Evolutionary conservation across 2,888 invertebrate genomes (phyloP), one percentile per base, ranked within the genome.

Genomic region (Amaurobius ferox): DNA sequence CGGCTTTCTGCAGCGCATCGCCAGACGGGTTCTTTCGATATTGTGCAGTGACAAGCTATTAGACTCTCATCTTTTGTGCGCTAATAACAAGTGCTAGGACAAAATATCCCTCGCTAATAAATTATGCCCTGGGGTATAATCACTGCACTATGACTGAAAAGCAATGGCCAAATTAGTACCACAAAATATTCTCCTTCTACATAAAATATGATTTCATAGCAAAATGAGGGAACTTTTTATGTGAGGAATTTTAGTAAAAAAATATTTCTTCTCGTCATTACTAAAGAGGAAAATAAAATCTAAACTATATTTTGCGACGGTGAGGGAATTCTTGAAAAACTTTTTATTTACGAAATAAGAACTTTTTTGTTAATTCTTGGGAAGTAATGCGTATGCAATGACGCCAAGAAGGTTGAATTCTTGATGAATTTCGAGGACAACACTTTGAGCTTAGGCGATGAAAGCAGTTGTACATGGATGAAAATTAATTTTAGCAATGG

Each of bases 21-120:
- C 23, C 19, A 23, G 55, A 55, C 19, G 19, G 55, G 55, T 55
- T 16, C 23, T 55, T 55, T 55, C 23, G 39, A 35, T 48, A 70
- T 13, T 76, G 81, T 83, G 81, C 83, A 76, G 39, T 70, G 70
- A 55, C 48, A 28, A 39, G 23, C 81, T 83, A 76, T 83, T 64
- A 48, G 26, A 72, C 29, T 83, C 32, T 48, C 13, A 35, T 66
- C 55, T 62, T 76, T 83, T 85, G 83, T 85, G 83, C 83, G 83
- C 83, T 77, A 85, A 72, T 85, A 85, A 85, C 83, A 77, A 66
- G 83, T 85, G 83, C 83, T 72, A 78, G 40, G 77, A 77, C 72
- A 77, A 72, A 71, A 81, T 40, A 70, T 68, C 68, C 67, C 29
- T 61, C 29, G 71, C 28, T 74, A 67, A 68, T 40, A 44, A 62